These are phyloP conservation scores for Conistra vaccinii DNA, from an alignment of 2,888 invertebrate species.

Conservation along the genomic window DNA sequence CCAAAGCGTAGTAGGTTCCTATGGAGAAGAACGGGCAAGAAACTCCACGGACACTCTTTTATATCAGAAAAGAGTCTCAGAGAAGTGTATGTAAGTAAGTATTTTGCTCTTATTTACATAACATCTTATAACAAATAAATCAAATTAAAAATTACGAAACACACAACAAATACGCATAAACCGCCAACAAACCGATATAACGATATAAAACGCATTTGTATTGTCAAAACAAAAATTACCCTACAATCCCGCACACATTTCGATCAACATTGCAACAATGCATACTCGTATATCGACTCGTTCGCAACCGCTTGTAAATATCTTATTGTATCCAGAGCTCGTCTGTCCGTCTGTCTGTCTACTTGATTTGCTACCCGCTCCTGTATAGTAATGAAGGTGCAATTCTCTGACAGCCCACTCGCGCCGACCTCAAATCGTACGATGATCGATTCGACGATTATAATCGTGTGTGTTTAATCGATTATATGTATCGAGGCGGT, in stretches of 20 bases:
- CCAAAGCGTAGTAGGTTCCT: too few relatives aligned
- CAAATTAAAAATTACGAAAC: conserved; percentile 36
- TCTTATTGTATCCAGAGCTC: conserved; percentile 82
- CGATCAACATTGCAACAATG: conserved; percentile 71
- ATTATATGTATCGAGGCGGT: conserved; percentile 72
- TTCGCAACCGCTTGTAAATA: conserved; percentile 82
- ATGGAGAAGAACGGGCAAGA: too few relatives aligned
- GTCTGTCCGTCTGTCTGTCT: conserved; percentile 83
- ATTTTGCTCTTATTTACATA: not conserved
- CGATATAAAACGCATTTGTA: conserved; percentile 68
- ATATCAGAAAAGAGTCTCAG: too few relatives aligned
- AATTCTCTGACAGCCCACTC: conserved; percentile 78
- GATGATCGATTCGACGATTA: conserved; percentile 83
- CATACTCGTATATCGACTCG: conserved; percentile 73
- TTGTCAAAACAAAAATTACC: conserved; percentile 78
- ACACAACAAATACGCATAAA: conserved; percentile 39
- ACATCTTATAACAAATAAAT: conserved; percentile 8
- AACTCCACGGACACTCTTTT: too few relatives aligned
- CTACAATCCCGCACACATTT: conserved; percentile 70
- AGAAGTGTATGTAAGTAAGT: not conserved
- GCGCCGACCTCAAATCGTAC: conserved; percentile 75
- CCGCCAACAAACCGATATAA: conserved; percentile 28
- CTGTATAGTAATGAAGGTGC: conserved; percentile 87
- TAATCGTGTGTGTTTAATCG: conserved; percentile 79
- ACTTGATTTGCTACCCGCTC: conserved; percentile 84